phyloP scores from a whole-genome alignment of 2,797 vertebrate genomes.

The Thalassophryne amazonica region DNA sequence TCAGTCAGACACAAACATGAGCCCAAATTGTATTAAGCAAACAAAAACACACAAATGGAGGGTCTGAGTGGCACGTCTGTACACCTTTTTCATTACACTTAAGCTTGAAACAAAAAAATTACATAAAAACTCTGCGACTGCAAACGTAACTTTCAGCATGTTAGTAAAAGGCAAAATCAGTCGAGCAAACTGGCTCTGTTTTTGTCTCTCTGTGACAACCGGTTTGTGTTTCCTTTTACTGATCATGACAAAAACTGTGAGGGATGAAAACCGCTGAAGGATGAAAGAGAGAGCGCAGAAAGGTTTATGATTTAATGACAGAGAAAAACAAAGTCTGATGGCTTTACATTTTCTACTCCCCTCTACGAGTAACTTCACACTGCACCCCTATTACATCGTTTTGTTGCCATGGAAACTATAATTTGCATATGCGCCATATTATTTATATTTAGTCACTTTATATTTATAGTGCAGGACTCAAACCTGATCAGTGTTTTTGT shows the following conservation, averaged over 20 bases:
- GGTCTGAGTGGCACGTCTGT: conserved; percentile 47
- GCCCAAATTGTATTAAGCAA: conserved; percentile 15
- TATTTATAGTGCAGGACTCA: neutral
- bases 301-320: conserved; percentile 19
- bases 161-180: conserved; percentile 64
- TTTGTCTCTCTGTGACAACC: conserved; percentile 43
- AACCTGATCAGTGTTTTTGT: conserved; percentile 69
- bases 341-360: neutral
- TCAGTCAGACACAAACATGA: conserved; percentile 75
- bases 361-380: neutral
- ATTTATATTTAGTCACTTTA: conserved; percentile 15
- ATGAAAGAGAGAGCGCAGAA: conserved; percentile 1
- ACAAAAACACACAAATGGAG: conserved; percentile 18
- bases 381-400: conserved; percentile 2
- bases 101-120: conserved; percentile 57
- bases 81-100: conserved; percentile 64
- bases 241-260: conserved; percentile 47
- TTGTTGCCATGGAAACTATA: conserved; percentile 14
- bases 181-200: conserved; percentile 63
- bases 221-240: conserved; percentile 71
- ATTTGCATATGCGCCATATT: conserved; percentile 11
- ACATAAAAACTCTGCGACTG: conserved; percentile 64
- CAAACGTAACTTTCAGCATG: conserved; percentile 44
- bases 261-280: conserved; percentile 4
- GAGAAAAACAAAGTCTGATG: conserved; percentile 6